Evolutionary conservation across 2,888 invertebrate species (phyloP), one percentile per base, ranked within the genome.

Genomic region (Conops quadrifasciatus): DNA sequence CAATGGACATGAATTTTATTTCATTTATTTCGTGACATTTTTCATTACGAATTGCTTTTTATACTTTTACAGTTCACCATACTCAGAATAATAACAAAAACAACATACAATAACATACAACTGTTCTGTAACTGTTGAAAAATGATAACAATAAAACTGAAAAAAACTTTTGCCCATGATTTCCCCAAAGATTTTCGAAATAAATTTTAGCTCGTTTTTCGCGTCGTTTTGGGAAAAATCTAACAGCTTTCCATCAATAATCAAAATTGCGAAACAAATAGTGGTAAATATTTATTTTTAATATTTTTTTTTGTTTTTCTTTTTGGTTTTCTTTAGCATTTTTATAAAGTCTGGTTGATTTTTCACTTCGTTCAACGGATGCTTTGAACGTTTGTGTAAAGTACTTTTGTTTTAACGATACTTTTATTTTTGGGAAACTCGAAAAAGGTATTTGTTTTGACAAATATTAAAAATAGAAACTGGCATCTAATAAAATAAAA

Each of bases 141-240:
- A 53, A 9, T 24, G 51, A 51, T 28, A 28, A 24, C 49, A 59
- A 53, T 43, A 63, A 60, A 51, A 51, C 56, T 56, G 47, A 67
- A 64, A 72, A 73, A 75, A 76, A 77, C 74, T 76, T 75, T 49
- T 28, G 7, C 74, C 71, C 72, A 71, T 78, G 78, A 78, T 78
- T 78, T 78, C 78, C 78, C 78, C 75, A 77, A 77, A 76, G 78
- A 71, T 70, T 70, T 64, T n/a, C 63, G 26, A 67, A 24, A 72
- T 68, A 64, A 69, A 73, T 72, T 68, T 72, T 56, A 68, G 49
- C 70, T 16, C 58, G n/a, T 19, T 4, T 64, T 30, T 36, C 60
- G 28, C 28, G 60, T 30, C 36, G 36, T 16, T 11, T 36, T 59
- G 26, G 59, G 45, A 45, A 21, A 11, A 63, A 26, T 36, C 5